Base-by-base conservation (phyloP, 2,797 vertebrate genomes). In the Avahi laniger region DNA sequence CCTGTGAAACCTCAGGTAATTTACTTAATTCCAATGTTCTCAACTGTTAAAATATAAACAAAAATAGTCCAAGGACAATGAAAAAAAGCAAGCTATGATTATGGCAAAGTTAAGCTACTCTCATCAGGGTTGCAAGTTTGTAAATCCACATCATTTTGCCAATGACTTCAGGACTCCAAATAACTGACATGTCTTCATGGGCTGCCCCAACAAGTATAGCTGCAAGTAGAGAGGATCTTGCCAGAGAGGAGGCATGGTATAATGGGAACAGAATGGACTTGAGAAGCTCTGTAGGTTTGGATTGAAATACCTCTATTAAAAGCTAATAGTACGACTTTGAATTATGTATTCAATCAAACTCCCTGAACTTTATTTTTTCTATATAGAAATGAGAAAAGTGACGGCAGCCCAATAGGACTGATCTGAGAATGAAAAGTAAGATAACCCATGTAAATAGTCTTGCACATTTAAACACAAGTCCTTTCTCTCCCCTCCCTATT, bases 51-150 rank as follows among this genome's bases (percentile, higher is more conserved):
- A 91, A 82, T 15, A 80, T 4, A 8, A 46, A 78, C 79, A 54
- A 87, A 97, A 95, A n/a, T 35, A 91, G 46, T 48, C 41, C 48
- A 89, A 80, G 89, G 52, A 26, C 61, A 86, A 89, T 33, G 43
- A 63, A 57, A 91, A 91, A 86, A 90, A 90, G 26, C 59, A 78
- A 96, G 43, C 28, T 78, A 73, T 28, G 83, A 33, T 87, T 65
- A 65, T 73, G 13, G n/a, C 57, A 89, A 82, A 65, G 14, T 13
- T 83, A 76, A 83, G 54, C 35, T 86, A 91, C 33, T 94, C 22
- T 14, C 69, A 89, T 18, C 41, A 86, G 83, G 28, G 14, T 54
- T 73, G 57, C 57, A 65, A n/a, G 43, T 87, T 86, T 83, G 7
- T 87, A 92, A 91, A 70, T 11, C 11, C n/a, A 79, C 26, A 76